Conservation (phyloP, 2,888 invertebrate genomes). For the Strigamia transsilvanica region DNA sequence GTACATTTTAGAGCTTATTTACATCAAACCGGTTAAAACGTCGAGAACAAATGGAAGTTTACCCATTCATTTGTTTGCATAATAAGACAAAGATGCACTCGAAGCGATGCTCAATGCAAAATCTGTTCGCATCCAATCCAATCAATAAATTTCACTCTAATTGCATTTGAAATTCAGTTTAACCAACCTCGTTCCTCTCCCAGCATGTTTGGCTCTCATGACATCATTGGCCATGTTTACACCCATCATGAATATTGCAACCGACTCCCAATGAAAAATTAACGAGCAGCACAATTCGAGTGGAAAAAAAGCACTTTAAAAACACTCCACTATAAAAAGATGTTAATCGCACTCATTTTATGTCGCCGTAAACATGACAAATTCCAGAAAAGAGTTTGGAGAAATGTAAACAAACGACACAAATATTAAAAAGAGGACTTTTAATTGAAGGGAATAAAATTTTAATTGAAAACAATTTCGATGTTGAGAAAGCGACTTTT, state of each 20-base stretch:
- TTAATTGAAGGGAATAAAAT: background rate
- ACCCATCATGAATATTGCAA: conserved; percentile 42
- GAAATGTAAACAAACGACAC: conserved; percentile 4
- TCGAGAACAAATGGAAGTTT: background rate
- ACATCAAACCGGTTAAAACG: background rate
- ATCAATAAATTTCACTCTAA: conserved; percentile 39
- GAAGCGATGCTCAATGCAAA: background rate
- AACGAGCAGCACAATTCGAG: background rate
- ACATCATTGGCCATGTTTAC: conserved; percentile 49
- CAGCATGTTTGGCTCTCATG: conserved; percentile 23
- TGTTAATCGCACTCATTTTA: conserved; percentile 26
- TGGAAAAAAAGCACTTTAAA: conserved; percentile 28
- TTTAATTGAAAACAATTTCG: background rate
- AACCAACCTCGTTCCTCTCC: background rate
- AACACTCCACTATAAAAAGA: conserved; percentile 38
- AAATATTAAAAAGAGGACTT: background rate
- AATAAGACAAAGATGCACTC: background rate
- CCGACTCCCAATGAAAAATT: conserved; percentile 42
- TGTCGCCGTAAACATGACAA: background rate
- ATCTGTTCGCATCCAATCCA: conserved; percentile 2
- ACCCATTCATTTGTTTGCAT: background rate
- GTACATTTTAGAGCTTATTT: background rate
- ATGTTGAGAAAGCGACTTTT: background rate
- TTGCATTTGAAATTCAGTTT: conserved; percentile 49
- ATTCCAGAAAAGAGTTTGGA: background rate